A percentile compares a stretch with the other conserved stretches of the same genome.
phyloP scores from a whole-genome alignment of 2,888 invertebrate genomes.

The Linnaemya vulpina region DNA sequence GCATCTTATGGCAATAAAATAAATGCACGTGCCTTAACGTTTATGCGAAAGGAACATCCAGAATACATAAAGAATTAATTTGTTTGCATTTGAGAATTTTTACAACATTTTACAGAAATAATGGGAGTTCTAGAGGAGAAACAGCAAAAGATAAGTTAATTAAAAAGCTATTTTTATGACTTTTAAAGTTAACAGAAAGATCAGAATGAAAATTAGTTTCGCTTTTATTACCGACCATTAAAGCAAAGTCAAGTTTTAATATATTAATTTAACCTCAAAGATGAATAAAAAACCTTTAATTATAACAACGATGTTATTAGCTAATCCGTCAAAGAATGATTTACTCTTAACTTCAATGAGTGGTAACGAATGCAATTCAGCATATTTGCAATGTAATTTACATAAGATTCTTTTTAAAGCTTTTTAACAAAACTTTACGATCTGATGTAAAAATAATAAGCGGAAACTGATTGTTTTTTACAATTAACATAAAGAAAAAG shows the following conservation, averaged over 20 bases:
- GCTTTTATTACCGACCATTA: constrained; percentile 4
- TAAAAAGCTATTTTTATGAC: constrained; percentile 43
- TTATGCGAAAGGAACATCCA: neutral
- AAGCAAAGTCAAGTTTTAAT: neutral
- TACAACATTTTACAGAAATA: constrained; percentile 19
- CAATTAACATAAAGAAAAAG: neutral
- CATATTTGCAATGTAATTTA: neutral
- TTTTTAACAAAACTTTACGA: constrained; percentile 2
- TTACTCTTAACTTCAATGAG: neutral
- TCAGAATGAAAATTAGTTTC: neutral
- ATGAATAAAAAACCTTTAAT: constrained; percentile 13
- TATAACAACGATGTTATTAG: constrained; percentile 14
- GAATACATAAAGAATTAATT: constrained; percentile 6
- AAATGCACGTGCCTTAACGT: neutral
- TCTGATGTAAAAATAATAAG: neutral
- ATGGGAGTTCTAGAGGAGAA: constrained; percentile 33
- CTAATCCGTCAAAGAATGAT: constrained; percentile 30
- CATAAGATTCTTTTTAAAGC: neutral
- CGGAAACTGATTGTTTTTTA: constrained; percentile 4
- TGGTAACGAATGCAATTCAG: neutral
- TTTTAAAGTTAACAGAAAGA: neutral
- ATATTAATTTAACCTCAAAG: neutral
- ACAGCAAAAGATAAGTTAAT: constrained; percentile 31
- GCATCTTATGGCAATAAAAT: constrained; percentile 17
- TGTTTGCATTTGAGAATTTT: constrained; percentile 16